Base-by-base conservation (phyloP, 2,888 invertebrate genomes). In the Strigamia crassipes region DNA sequence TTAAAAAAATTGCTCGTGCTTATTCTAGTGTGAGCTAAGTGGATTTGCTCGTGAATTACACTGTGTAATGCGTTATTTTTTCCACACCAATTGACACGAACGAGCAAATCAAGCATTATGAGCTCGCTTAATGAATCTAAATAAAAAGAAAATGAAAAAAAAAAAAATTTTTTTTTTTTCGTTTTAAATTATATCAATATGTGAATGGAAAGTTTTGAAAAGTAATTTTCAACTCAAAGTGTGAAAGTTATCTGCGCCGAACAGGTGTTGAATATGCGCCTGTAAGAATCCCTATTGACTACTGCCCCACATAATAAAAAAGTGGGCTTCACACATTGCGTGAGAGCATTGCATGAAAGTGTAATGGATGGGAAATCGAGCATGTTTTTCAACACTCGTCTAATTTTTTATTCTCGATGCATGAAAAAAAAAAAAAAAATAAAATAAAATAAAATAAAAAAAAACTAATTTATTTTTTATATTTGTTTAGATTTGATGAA, bases 11-110 rank as follows among this genome's bases (percentile, higher is more conserved):
- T 66, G 66, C 27, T 66, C 27, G 66, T 66, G 66, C 66, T 66
- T 66, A 27, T 23, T 66, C 66, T 66, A 66, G 66, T 66, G 66
- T 66, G 27, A 66, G 66, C 66, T 27, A 66, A 66, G 27, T 66
- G 66, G 66, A 66, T 66, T 66, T 66, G 66, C 66, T 66, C 10
- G 66, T 6, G 66, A 66, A 66, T 66, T 66, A 66, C 66, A 66
- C 66, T 23, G 23, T 66, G 66, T 66, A 66, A 66, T 66, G 66
- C 66, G 23, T 66, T 66, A 66, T 66, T 66, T 66, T 66, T 66
- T 66, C 66, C 66, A 66, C 23, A 27, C 15, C 66, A 27, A 66
- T 4, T 66, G 66, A 66, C 15, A 66, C 66, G 66, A 27, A 66
- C 23, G 27, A 66, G 66, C 66, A 66, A 66, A 66, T 66, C 66